Percentiles rank a stretch among this genome's conserved stretches.
phyloP scores from a whole-genome alignment of 2,888 invertebrate species.

The Galerucella nymphaeae region DNA sequence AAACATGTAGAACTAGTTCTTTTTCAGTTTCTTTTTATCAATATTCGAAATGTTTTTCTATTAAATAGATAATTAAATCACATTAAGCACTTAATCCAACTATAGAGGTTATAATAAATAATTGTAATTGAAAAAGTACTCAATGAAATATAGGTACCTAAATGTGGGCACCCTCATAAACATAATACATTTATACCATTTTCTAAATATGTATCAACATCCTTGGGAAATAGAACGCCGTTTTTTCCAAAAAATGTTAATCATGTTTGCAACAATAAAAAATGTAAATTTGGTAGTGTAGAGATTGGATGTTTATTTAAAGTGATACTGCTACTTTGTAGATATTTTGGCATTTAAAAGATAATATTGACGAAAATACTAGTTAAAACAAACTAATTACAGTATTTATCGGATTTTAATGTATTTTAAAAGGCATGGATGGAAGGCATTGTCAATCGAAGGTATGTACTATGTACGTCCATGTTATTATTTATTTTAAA shows the following conservation, averaged over 20 bases:
- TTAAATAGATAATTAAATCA: neutral
- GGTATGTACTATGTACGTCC: slow-evolving; percentile 9
- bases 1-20: neutral
- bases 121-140: neutral
- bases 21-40: neutral
- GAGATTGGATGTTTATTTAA: neutral
- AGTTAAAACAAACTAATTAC: neutral
- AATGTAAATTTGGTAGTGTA: neutral
- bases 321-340: neutral
- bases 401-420: neutral
- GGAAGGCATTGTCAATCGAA: neutral
- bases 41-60: neutral
- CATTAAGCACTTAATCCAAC: neutral
- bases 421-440: neutral
- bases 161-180: neutral
- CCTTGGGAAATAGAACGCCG: neutral
- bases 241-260: neutral
- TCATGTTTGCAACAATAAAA: neutral
- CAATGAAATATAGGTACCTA: neutral
- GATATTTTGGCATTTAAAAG: neutral
- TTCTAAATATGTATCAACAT: neutral
- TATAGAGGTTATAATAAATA: neutral
- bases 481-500: slow-evolving; percentile 5
- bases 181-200: neutral
- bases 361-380: neutral